Conservation (phyloP, 1,140 invertebrate genomes). For the Eriosoma lanigerum region DNA sequence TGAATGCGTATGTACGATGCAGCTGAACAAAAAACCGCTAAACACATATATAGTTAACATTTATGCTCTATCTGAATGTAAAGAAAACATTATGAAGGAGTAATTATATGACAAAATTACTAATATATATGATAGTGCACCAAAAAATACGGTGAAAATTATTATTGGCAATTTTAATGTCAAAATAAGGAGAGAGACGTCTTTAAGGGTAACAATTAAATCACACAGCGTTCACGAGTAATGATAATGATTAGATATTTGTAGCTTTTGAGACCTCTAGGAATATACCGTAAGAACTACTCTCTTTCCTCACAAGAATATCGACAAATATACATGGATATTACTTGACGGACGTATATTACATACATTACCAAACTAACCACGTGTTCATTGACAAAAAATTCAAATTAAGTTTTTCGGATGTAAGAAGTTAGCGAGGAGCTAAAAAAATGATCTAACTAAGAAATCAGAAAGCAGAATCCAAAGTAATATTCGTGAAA, state of each 20-base stretch:
- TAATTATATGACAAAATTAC: not conserved
- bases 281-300: not conserved
- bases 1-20: constrained; percentile 2
- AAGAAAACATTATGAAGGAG: not conserved
- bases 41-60: constrained; percentile 5
- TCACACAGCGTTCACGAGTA: not conserved
- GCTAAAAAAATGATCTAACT: not conserved
- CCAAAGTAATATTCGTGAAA: not conserved
- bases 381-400: constrained; percentile 8
- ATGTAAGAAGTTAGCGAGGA: constrained; percentile 11
- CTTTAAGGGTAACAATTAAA: not conserved
- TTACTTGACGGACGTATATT: not conserved
- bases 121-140: not conserved
- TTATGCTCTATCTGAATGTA: not conserved
- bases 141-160: not conserved
- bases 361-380: not conserved
- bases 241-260: not conserved
- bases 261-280: constrained; percentile 2
- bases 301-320: not conserved
- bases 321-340: constrained; percentile 10
- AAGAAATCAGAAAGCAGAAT: not conserved
- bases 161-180: not conserved
- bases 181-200: not conserved
- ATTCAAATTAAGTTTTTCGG: constrained; percentile 6
- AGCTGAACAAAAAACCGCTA: not conserved